Evolutionary conservation across 2,888 invertebrate species (phyloP).

Genomic region (Chymomyza procnemis): DNA sequence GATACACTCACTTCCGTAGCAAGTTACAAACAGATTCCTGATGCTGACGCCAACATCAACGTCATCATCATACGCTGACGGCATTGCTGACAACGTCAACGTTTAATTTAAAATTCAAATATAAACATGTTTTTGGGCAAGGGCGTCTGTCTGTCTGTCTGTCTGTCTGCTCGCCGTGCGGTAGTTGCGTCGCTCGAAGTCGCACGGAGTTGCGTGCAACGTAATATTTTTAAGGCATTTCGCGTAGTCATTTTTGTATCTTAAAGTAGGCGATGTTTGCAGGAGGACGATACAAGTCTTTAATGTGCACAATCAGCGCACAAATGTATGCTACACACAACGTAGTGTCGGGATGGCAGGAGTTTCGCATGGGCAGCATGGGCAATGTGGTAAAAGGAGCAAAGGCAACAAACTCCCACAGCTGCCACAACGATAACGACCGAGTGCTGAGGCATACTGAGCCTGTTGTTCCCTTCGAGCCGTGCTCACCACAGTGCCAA

Average conservation of each 20-base stretch:
- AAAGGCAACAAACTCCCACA: not conserved
- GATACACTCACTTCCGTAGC: not conserved
- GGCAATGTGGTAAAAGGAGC: not conserved
- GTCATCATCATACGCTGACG: too few species aligned
- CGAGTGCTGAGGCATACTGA: too few species aligned
- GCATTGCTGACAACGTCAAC: slow-evolving; percentile 26
- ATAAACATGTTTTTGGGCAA: slow-evolving; percentile 47
- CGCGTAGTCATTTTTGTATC: slow-evolving; percentile 28
- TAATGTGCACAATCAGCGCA: slow-evolving; percentile 61
- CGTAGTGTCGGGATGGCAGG: not conserved
- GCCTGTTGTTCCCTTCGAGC: not conserved
- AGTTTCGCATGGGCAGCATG: too few species aligned
- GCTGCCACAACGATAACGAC: not conserved
- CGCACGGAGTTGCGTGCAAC: not conserved
- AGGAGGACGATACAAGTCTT: slow-evolving; percentile 25
- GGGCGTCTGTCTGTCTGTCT: slow-evolving; percentile 4
- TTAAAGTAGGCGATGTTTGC: slow-evolving; percentile 34
- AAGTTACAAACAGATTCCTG: not conserved
- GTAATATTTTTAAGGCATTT: slow-evolving; percentile 56
- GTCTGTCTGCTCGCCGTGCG: too few species aligned
- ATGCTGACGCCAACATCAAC: slow-evolving; percentile 32
- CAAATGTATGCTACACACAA: slow-evolving; percentile 59
- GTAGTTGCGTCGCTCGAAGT: not conserved
- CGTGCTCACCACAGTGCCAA: slow-evolving; percentile 34
- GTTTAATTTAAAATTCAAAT: slow-evolving; percentile 71